Percentiles rank a stretch among this genome's conserved stretches.
phyloP scores from a whole-genome alignment of 2,797 vertebrate species.

The Hypotaenidia philippensis region DNA sequence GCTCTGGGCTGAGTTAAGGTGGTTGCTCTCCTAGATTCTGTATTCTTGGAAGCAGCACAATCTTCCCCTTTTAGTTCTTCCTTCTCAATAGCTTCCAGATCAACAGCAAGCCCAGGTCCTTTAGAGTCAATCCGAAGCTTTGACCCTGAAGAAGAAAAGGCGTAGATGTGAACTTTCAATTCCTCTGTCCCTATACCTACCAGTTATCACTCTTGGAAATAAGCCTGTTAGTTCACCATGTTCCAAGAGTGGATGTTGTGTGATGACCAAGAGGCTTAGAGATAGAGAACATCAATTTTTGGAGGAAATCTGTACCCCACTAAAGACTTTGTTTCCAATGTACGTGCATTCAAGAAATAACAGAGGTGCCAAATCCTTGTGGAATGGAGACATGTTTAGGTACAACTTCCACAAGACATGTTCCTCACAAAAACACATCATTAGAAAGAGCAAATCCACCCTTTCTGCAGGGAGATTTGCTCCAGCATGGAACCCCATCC shows the following conservation, averaged over 20 bases:
- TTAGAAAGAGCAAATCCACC: neutral
- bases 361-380: neutral
- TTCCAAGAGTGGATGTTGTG: neutral
- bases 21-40: neutral
- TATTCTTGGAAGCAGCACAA: neutral
- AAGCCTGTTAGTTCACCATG: neutral
- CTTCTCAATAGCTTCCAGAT: slow-evolving; percentile 33
- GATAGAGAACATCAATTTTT: neutral
- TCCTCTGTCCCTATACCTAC: neutral
- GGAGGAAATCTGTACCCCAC: neutral
- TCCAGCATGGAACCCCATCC: neutral
- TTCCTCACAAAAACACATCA: neutral
- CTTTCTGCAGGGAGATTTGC: neutral
- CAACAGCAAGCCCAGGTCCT: slow-evolving; percentile 34
- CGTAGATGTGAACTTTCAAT: neutral
- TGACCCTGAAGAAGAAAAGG: slow-evolving; percentile 47
- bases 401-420: neutral
- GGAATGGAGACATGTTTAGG: neutral
- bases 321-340: neutral
- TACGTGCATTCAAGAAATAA: neutral
- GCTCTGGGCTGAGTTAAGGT: slow-evolving; percentile 5
- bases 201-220: neutral
- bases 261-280: neutral
- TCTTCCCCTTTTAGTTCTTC: slow-evolving; percentile 9
- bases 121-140: slow-evolving; percentile 4